phyloP scores from a whole-genome alignment of 2,888 invertebrate species.

The Harpagoxenus sublaevis region DNA sequence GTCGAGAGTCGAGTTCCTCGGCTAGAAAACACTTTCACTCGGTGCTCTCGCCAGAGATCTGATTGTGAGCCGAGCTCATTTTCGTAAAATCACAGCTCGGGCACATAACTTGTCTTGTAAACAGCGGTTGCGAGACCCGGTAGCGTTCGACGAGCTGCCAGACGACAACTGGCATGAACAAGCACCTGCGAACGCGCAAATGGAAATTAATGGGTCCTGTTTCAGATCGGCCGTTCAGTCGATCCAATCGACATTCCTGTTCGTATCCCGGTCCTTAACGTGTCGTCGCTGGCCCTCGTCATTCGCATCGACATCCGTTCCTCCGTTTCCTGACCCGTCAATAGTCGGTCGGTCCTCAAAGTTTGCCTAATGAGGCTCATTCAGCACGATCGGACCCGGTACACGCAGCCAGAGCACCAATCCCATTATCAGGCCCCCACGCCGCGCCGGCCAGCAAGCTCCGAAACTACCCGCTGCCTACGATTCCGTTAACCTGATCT shows the following conservation, averaged over 20 bases:
- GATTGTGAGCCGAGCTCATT: neutral
- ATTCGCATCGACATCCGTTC: conserved; percentile 57
- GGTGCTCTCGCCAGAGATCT: neutral
- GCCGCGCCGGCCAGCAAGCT: conserved; percentile 14
- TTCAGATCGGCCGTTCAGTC: conserved; percentile 35
- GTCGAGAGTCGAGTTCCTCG: neutral
- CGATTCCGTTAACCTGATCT: conserved; percentile 44
- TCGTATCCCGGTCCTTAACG: conserved; percentile 59
- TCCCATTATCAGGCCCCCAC: conserved; percentile 65
- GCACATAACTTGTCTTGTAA: neutral
- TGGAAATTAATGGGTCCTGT: conserved; percentile 65
- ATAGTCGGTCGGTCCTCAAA: conserved; percentile 68
- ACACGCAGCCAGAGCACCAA: conserved; percentile 58
- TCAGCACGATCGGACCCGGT: conserved; percentile 72
- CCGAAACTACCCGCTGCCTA: conserved; percentile 40
- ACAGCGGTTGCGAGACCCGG: conserved; percentile 1
- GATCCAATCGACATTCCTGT: conserved; percentile 53
- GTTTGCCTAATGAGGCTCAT: conserved; percentile 81
- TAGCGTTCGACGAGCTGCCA: conserved; percentile 14
- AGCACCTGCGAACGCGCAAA: conserved; percentile 47
- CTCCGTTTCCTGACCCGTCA: conserved; percentile 61
- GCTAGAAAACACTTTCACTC: neutral
- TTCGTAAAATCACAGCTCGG: neutral
- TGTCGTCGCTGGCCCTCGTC: conserved; percentile 50
- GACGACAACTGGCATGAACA: conserved; percentile 49